Evolutionary conservation across 2,113 vertebrate species (phyloP).

Genomic region (Neogobius melanostomus): DNA sequence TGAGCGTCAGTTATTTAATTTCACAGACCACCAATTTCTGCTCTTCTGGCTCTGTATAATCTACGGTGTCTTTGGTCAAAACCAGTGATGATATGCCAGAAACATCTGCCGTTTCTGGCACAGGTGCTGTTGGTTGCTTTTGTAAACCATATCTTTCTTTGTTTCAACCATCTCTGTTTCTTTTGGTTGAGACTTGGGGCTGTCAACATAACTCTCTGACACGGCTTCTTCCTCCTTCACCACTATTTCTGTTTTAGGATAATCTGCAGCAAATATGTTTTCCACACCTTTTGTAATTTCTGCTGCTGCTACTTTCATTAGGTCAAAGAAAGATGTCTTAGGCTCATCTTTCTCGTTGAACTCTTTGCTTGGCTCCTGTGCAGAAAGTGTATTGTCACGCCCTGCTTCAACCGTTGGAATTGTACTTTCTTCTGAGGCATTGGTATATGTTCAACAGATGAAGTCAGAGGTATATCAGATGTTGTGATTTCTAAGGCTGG

Average conservation of each 20-base stretch:
- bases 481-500: no score
- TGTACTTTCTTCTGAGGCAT: background rate
- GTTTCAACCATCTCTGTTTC: background rate
- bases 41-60: no score
- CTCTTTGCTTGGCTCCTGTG: background rate
- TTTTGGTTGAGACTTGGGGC: background rate
- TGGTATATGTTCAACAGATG: no score
- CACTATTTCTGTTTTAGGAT: background rate
- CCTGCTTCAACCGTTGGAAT: background rate
- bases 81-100: background rate
- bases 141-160: background rate
- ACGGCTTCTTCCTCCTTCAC: background rate
- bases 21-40: no score
- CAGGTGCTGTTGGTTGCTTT: background rate
- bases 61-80: background rate
- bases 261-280: background rate
- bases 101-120: background rate
- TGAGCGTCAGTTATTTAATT: background rate
- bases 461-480: no score
- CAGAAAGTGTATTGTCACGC: background rate
- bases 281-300: constrained; percentile 6
- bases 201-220: background rate
- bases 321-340: background rate
- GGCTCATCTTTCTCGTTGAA: background rate
- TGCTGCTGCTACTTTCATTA: background rate